Base-by-base conservation (phyloP, 1,140 invertebrate genomes). In the Drosophila murphyi region DNA sequence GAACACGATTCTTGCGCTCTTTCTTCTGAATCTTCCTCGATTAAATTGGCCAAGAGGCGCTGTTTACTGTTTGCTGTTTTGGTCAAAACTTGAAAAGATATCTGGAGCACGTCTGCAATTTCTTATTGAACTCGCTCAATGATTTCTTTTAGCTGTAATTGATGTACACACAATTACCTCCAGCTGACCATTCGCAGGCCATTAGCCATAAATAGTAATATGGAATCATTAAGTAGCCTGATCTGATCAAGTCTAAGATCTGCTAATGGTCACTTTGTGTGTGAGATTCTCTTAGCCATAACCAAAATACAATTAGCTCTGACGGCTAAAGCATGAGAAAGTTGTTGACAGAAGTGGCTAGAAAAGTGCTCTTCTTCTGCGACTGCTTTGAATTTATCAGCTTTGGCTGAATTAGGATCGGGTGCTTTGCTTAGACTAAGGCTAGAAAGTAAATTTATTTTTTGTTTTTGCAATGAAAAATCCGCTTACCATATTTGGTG, bases 81-180 rank as follows among this genome's bases (percentile, higher is more conserved):
- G 64, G 57, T 68, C 76, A 69, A 68, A 79, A 79, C 73, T 76
- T 62, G 63, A 55, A 48, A 35, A 68, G 63, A 60, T 71, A 88
- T 69, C 86, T 89, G 45, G 85, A 89, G 85, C 81, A 89, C 85
- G 86, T 85, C 85, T 85, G 72, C 78, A 78, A 81, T 89, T 89
- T 89, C 85, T 89, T 69, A 87, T 73, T 87, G 83, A 87, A 74
- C 78, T 76, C 57, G 62, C 68, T 76, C 71, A 90, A 78, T 89
- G 85, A 90, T 89, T 89, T 89, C 85, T 89, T 89, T 89, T 89
- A 89, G 86, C 86, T 90, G 47, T 89, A 85, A 89, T 89, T 89
- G 72, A 73, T 28, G 56, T 41, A n/a, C 7, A 41, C 68, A 45
- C 60, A 50, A 48, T 39, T 47, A 20, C n/a, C 39, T 28, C 32